Conservation (phyloP, 2,797 vertebrate genomes). For the Schizopygopsis pylzovi region DNA sequence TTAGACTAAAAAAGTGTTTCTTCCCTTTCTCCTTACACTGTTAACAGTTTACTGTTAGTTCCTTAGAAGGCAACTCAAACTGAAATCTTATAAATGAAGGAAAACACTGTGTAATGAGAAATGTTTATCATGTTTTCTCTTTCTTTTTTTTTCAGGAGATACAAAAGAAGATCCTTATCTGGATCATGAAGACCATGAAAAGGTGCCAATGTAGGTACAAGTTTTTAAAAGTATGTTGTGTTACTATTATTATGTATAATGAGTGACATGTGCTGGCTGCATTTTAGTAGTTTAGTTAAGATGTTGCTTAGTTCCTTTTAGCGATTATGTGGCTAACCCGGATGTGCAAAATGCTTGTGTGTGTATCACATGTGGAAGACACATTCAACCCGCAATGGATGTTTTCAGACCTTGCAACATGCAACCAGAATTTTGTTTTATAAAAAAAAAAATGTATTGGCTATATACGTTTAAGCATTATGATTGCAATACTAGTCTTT, state of each 20-base stretch:
- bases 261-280: neutral
- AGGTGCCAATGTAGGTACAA: constrained; percentile 80
- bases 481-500: neutral
- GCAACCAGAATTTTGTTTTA: neutral
- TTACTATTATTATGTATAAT: neutral
- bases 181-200: constrained; percentile 69
- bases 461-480: neutral
- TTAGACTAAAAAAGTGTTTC: neutral
- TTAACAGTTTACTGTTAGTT: neutral
- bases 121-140: neutral
- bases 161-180: constrained; percentile 73
- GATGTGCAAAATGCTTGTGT: neutral
- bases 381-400: neutral
- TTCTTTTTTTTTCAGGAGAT: constrained; percentile 59
- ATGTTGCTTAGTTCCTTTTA: constrained; percentile 1
- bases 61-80: neutral
- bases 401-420: neutral
- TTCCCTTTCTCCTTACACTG: neutral
- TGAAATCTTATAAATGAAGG: neutral
- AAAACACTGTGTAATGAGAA: neutral
- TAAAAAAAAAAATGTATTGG: too few relatives aligned
- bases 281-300: neutral
- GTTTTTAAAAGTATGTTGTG: neutral
- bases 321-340: neutral
- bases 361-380: neutral